These are phyloP conservation scores for Amphipoea oculea DNA, from an alignment of 2,888 invertebrate species.

Conservation along the genomic window DNA sequence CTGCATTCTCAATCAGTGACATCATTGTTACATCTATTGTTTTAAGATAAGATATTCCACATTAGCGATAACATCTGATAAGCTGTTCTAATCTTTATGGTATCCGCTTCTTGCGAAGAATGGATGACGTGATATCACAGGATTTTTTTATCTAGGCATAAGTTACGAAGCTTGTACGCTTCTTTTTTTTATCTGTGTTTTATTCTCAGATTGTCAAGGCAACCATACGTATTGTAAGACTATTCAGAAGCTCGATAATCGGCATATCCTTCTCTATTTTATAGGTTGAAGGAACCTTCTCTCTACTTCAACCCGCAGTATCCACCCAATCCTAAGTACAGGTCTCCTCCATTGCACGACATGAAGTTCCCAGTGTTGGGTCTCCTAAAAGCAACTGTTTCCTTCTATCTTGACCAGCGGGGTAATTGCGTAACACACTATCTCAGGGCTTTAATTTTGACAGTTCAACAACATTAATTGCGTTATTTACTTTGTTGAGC, in stretches of 20 bases:
- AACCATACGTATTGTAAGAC: neutral
- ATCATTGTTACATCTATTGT: slow-evolving; percentile 28
- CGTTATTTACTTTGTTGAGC: no score
- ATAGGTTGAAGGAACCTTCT: neutral
- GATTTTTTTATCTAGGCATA: slow-evolving; percentile 8
- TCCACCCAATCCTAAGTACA: no score
- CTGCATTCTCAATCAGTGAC: slow-evolving; percentile 15
- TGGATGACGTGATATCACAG: slow-evolving; percentile 17
- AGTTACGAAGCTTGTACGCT: neutral
- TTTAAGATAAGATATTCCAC: slow-evolving; percentile 38
- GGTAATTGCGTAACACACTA: no score
- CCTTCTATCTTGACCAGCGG: no score
- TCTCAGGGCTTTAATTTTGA: no score
- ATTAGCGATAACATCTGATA: slow-evolving; percentile 37
- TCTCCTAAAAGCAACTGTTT: no score
- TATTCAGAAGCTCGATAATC: neutral
- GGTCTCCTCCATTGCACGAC: no score
- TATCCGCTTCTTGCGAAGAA: slow-evolving; percentile 18
- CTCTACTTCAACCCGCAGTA: no score
- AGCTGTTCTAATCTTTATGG: slow-evolving; percentile 31
- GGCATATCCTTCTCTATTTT: neutral
- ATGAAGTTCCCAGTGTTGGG: no score
- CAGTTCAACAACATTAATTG: no score
- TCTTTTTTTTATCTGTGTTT: neutral
- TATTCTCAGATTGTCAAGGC: neutral